These are phyloP conservation scores for Luehdorfia chinensis DNA, from an alignment of 1,140 invertebrate species.

Conservation along the genomic window DNA sequence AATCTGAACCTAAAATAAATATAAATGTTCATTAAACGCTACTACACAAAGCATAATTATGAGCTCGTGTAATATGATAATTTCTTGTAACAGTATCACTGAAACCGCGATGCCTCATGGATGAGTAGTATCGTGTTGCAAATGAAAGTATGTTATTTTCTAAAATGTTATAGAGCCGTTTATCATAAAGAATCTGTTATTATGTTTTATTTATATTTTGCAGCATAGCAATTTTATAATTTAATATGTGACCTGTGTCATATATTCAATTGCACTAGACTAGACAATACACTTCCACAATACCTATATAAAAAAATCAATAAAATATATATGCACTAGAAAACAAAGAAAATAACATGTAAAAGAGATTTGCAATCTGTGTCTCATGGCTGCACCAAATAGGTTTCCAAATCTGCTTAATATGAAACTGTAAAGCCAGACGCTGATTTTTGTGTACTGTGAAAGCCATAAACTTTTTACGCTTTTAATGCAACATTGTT, in stretches of 20 bases:
- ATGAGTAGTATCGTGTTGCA: conserved; percentile 1
- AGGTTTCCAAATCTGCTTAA: too few species aligned
- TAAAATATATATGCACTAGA: not conserved
- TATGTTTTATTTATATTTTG: not conserved
- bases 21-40: conserved; percentile 17
- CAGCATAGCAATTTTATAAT: not conserved
- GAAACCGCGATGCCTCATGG: not conserved
- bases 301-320: too few species aligned
- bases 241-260: not conserved
- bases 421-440: too few species aligned
- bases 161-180: not conserved
- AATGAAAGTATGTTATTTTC: conserved; percentile 5
- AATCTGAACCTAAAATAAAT: conserved; percentile 25
- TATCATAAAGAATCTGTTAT: not conserved
- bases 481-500: too few species aligned
- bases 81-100: conserved; percentile 8
- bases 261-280: too few species aligned
- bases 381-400: too few species aligned
- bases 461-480: too few species aligned
- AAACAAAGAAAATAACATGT: not conserved
- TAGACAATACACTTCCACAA: too few species aligned
- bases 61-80: conserved; percentile 2
- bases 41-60: conserved; percentile 16
- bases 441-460: too few species aligned
- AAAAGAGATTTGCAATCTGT: too few species aligned